These are phyloP conservation scores for Drosophila pseudotalamancana DNA, from an alignment of 2,888 invertebrate genomes.

Conservation along the genomic window DNA sequence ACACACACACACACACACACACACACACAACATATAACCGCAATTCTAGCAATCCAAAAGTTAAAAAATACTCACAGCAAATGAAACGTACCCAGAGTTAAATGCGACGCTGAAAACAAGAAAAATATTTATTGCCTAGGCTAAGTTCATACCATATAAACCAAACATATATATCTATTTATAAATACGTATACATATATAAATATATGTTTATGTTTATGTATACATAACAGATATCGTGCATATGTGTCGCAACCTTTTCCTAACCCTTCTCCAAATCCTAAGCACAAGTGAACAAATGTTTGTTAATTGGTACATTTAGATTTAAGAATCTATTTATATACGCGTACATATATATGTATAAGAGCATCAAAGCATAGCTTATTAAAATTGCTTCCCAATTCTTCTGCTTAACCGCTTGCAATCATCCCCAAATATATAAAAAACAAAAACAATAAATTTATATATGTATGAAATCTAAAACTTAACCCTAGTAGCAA, in stretches of 20 bases:
- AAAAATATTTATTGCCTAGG: slow-evolving; percentile 70
- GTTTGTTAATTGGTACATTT: slow-evolving; percentile 23
- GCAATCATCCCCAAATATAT: slow-evolving; percentile 35
- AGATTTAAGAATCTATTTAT: slow-evolving; percentile 13
- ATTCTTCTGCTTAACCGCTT: slow-evolving; percentile 52
- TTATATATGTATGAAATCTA: background rate
- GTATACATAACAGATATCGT: slow-evolving; percentile 18
- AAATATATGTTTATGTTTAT: slow-evolving; percentile 2
- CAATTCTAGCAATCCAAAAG: slow-evolving; percentile 65
- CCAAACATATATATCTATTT: slow-evolving; percentile 17
- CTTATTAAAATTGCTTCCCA: slow-evolving; percentile 55
- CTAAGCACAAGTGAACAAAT: slow-evolving; percentile 48
- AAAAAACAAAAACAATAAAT: slow-evolving; percentile 4
- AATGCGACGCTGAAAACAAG: slow-evolving; percentile 40
- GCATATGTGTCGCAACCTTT: slow-evolving; percentile 12
- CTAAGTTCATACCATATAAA: slow-evolving; percentile 56
- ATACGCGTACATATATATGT: slow-evolving; percentile 1
- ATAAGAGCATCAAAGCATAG: slow-evolving; percentile 49
- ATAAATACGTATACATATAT: slow-evolving; percentile 15
- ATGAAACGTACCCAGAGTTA: slow-evolving; percentile 21
- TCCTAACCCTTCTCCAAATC: background rate
- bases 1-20: slow-evolving; percentile 15
- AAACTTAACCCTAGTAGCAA: slow-evolving; percentile 28
- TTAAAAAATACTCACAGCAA: slow-evolving; percentile 39
- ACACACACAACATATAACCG: slow-evolving; percentile 41